A percentile compares a stretch with the other conserved stretches of the same genome.
Conservation (phyloP, 2,113 vertebrate species). For the Psittacula cyanocephala region DNA sequence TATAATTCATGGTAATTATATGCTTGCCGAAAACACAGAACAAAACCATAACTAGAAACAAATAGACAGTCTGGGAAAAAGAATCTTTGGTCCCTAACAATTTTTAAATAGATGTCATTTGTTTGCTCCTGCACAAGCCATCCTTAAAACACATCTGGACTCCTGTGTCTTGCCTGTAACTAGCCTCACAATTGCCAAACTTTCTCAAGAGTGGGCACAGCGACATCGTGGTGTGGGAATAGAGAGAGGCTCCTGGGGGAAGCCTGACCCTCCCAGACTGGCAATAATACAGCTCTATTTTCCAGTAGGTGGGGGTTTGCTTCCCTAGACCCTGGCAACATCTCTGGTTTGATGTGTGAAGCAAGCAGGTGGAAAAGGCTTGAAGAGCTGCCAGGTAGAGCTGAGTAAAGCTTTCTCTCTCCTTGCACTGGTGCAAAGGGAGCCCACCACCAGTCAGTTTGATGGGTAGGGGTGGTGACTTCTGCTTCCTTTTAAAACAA, state of each 20-base stretch:
- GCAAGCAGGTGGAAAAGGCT: neutral
- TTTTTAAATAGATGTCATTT: neutral
- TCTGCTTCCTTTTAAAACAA: neutral
- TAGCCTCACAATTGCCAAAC: neutral
- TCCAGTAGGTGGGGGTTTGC: neutral
- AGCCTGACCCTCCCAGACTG: neutral
- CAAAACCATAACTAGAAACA: conserved; percentile 59
- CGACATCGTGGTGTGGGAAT: neutral
- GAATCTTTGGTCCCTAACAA: neutral
- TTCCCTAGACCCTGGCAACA: neutral
- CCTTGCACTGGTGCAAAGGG: neutral
- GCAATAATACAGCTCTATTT: neutral
- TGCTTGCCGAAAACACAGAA: conserved; percentile 27
- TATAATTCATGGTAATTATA: conserved; percentile 70
- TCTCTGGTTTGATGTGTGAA: neutral
- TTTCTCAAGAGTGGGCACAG: neutral
- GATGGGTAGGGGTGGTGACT: neutral
- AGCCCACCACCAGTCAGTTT: neutral
- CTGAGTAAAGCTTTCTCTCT: neutral
- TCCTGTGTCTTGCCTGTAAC: neutral
- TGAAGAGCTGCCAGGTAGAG: neutral
- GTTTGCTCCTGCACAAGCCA: neutral
- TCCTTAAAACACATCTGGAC: neutral
- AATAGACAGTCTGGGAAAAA: neutral
- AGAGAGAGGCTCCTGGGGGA: neutral